These are phyloP conservation scores for Oegoconia quadripuncta DNA, from an alignment of 2,888 invertebrate genomes.

Conservation along the genomic window DNA sequence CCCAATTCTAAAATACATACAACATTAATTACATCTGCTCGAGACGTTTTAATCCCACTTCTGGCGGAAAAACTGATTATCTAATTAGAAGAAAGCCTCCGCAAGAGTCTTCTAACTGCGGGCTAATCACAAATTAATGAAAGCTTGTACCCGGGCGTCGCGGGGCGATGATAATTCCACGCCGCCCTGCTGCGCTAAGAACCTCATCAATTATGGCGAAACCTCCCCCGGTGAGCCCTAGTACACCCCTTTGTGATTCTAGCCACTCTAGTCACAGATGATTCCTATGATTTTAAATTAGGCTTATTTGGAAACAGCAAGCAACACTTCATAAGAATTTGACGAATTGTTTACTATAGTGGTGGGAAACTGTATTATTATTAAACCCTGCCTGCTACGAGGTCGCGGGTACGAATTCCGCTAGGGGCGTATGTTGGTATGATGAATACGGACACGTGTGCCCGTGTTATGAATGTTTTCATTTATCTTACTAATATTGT, in stretches of 20 bases:
- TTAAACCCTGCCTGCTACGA: too few relatives aligned
- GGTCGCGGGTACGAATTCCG: too few relatives aligned
- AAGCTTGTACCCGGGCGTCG: slow-evolving; percentile 69
- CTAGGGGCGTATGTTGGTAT: too few relatives aligned
- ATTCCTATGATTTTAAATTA: slow-evolving; percentile 1
- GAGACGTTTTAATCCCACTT: slow-evolving; percentile 39
- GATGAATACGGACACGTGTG: too few relatives aligned
- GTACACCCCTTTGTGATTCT: slow-evolving; percentile 44
- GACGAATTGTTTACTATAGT: neutral
- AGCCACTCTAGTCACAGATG: slow-evolving; percentile 24
- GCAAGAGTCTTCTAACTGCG: slow-evolving; percentile 60
- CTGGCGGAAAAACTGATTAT: slow-evolving; percentile 64
- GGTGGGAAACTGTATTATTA: too few relatives aligned
- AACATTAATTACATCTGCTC: slow-evolving; percentile 47
- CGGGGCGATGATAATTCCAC: slow-evolving; percentile 68
- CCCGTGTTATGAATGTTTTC: too few relatives aligned
- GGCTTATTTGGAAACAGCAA: neutral
- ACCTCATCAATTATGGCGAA: slow-evolving; percentile 75
- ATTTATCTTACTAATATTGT: too few relatives aligned
- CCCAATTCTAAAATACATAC: slow-evolving; percentile 18
- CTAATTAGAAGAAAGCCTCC: slow-evolving; percentile 70
- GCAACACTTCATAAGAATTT: too few relatives aligned
- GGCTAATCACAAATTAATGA: slow-evolving; percentile 78
- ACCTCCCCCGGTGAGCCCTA: slow-evolving; percentile 54
- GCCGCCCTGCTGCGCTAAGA: slow-evolving; percentile 75